Evolutionary conservation across 1,140 invertebrate species (phyloP), one percentile per base, ranked within the genome.

Genomic region (Uloborus diversus): DNA sequence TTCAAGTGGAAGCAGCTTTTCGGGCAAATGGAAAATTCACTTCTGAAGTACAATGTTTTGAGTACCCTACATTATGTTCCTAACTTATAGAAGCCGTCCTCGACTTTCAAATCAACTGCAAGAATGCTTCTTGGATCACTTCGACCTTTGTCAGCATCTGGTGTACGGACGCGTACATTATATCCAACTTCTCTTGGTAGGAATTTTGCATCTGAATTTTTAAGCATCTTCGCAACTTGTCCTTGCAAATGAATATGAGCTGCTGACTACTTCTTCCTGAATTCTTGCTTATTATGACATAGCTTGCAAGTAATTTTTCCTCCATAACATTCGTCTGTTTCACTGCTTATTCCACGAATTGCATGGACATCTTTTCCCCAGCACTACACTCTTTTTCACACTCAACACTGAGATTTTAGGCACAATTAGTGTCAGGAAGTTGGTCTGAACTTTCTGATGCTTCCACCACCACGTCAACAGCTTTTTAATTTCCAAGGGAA

Each of bases 171-270:
- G n/a, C n/a, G n/a, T n/a, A n/a, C n/a, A n/a, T n/a, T n/a, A n/a
- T n/a, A n/a, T 76, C 49, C 4, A 53, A 53, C 49, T 53, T 53
- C 23, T 1, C 17, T 0, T 53, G 49, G 13, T 20, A 20, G 1
- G 49, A 53, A 20, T 53, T 53, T 53, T 53, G 62, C 70, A 73
- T 73, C 51, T 30, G 70, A 73, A 73, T 66, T 70, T 73, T 73
- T 73, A 5, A 53, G 49, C 3, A 53, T 20, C 4, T 20, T 53
- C 49, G 49, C 0, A 53, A 5, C 49, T 53, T 53, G 13, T 7
- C 13, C 49, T 53, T 53, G 1, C 49, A 0, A 53, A 4, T 20
- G 17, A 53, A 14, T 0, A 53, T 53, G 4, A 53, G 20, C 3
- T 1, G 49, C 4, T 53, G 20, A 53, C 0, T 0, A 20, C 49